Evolutionary conservation across 2,888 invertebrate species (phyloP).

Genomic region (Drosophila histrio): DNA sequence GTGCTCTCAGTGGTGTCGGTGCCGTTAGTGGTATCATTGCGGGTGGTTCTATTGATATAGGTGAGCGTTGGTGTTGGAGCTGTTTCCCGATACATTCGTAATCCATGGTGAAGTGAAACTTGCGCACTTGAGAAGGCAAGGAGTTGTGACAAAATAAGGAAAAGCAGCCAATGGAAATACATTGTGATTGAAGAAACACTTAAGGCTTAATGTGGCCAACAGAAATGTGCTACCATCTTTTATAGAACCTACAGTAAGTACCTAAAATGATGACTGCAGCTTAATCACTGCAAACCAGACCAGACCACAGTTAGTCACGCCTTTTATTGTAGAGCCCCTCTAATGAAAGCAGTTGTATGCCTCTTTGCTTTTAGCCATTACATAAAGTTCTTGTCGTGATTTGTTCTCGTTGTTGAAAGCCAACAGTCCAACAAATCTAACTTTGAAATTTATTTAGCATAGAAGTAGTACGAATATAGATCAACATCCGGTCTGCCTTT

Average conservation of each 20-base stretch:
- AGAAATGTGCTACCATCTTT: slow-evolving; percentile 10
- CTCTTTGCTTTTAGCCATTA: not conserved
- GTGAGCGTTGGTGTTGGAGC: not conserved
- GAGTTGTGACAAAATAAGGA: not conserved
- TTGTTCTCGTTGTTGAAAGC: slow-evolving; percentile 7
- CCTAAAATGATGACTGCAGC: not conserved
- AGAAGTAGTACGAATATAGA: slow-evolving; percentile 5
- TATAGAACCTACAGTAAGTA: slow-evolving; percentile 19
- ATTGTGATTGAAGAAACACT: slow-evolving; percentile 16
- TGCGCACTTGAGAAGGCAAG: not conserved
- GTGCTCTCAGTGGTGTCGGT: not conserved
- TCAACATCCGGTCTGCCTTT: slow-evolving; percentile 17
- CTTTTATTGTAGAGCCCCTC: not conserved
- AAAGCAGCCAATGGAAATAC: slow-evolving; percentile 4
- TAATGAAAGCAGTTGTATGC: slow-evolving; percentile 1
- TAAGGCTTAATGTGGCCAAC: slow-evolving; percentile 2
- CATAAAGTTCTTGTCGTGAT: slow-evolving; percentile 7
- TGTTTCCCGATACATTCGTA: no score
- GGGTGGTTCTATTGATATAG: not conserved
- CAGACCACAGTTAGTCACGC: slow-evolving; percentile 29
- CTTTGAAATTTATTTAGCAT: not conserved
- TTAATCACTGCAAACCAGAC: slow-evolving; percentile 22
- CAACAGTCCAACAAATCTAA: not conserved
- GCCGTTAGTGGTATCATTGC: not conserved
- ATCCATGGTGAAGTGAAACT: not conserved